These are phyloP conservation scores for Thereva unica DNA, from an alignment of 2,888 invertebrate genomes.

Conservation along the genomic window DNA sequence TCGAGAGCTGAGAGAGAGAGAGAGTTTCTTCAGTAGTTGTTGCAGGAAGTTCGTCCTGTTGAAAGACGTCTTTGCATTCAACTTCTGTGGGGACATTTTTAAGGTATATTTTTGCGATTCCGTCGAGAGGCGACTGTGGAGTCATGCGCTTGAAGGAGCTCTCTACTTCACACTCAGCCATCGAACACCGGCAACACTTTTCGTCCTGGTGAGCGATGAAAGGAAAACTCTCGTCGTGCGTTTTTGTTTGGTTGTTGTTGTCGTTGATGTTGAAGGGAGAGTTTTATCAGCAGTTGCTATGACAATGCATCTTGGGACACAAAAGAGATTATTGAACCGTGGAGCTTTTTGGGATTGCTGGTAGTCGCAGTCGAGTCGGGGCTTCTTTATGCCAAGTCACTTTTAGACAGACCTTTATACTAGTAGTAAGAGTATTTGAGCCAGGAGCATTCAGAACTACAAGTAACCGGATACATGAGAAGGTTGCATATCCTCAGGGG, in stretches of 20 bases:
- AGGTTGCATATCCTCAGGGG: too few relatives aligned
- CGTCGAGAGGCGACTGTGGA: conserved; percentile 1
- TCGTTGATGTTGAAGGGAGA: not conserved
- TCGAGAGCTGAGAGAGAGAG: too few relatives aligned
- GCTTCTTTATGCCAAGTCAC: too few relatives aligned
- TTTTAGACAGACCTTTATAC: too few relatives aligned
- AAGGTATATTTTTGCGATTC: conserved; percentile 7
- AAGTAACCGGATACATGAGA: too few relatives aligned
- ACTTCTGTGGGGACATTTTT: not conserved
- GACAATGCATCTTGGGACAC: conserved; percentile 26
- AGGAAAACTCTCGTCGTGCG: conserved; percentile 12
- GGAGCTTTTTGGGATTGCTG: not conserved
- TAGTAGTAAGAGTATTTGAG: too few relatives aligned
- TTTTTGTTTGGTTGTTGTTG: too few relatives aligned
- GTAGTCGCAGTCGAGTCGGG: too few relatives aligned
- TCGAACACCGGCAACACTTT: not conserved
- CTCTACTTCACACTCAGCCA: not conserved
- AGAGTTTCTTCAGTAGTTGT: too few relatives aligned
- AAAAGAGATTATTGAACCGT: conserved; percentile 4
- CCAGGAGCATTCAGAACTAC: too few relatives aligned
- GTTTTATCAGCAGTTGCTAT: conserved; percentile 34
- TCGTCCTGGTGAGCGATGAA: conserved; percentile 15
- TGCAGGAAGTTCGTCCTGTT: too few relatives aligned
- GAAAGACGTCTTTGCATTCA: not conserved
- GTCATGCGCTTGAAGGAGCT: conserved; percentile 24